A percentile compares a stretch with the other conserved stretches of the same genome.
phyloP scores from a whole-genome alignment of 2,797 vertebrate species.

The Pseudochirops corinnae region DNA sequence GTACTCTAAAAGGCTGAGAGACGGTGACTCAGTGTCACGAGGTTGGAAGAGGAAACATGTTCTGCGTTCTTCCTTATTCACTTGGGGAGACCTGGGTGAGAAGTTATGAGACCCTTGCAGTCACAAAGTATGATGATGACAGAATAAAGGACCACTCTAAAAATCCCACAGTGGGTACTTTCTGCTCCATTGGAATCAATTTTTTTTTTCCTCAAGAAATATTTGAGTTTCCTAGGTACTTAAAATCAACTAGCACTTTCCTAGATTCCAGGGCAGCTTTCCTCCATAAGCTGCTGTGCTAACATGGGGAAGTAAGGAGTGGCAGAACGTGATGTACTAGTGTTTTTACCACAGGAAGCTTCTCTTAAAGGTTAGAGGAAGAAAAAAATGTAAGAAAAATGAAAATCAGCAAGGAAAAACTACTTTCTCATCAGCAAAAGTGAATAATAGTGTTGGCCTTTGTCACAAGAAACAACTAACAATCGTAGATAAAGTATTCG shows the following conservation, averaged over 20 bases:
- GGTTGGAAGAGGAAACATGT: background rate
- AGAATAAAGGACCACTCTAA: background rate
- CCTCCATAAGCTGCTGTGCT: background rate
- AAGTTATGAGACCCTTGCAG: background rate
- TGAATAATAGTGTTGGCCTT: background rate
- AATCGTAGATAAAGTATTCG: background rate
- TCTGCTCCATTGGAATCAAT: background rate
- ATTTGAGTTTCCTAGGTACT: background rate
- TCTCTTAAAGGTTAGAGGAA: background rate
- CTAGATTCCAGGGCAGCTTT: background rate
- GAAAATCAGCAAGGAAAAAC: background rate
- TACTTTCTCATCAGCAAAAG: background rate
- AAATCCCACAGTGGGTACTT: background rate
- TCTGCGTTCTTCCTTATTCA: background rate
- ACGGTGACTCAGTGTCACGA: background rate
- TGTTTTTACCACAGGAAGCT: background rate
- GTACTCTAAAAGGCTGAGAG: background rate
- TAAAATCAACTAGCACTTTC: background rate
- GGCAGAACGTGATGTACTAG: background rate
- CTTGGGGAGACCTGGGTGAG: background rate
- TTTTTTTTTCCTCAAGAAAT: background rate
- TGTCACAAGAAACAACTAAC: background rate
- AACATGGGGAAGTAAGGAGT: background rate
- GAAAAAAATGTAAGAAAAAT: background rate
- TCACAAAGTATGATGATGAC: background rate